phyloP scores from a whole-genome alignment of 2,797 vertebrate species.

The Distichodus sexfasciatus region DNA sequence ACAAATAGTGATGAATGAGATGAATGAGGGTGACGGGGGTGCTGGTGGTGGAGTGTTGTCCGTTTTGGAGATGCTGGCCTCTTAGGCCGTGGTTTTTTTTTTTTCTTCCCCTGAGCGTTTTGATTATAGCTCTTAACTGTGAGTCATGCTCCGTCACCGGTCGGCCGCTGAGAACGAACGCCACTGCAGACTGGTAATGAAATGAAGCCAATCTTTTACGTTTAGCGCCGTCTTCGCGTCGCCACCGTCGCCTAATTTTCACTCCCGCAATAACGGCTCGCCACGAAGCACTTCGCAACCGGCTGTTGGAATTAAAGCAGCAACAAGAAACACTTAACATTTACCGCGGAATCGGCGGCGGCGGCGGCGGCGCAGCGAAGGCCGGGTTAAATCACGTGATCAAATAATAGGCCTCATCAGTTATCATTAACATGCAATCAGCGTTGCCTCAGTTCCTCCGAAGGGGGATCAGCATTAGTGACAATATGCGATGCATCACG shows the following conservation, averaged over 20 bases:
- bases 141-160: not conserved
- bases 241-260: not conserved
- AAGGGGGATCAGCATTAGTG: constrained; percentile 38
- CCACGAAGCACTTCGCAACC: not conserved
- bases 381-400: constrained; percentile 20
- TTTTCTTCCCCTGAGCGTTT: constrained; percentile 15
- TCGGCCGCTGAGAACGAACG: not conserved
- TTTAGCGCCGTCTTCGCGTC: no score
- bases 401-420: constrained; percentile 38
- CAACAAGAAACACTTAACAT: not conserved
- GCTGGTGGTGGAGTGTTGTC: constrained; percentile 46
- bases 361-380: no score
- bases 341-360: no score
- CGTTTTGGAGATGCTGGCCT: constrained; percentile 18
- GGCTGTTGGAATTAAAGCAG: not conserved
- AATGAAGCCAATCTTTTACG: not conserved
- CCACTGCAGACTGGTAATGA: constrained; percentile 1
- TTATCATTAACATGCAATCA: constrained; percentile 43
- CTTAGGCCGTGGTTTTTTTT: not conserved
- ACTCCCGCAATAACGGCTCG: not conserved
- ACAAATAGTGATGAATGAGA: constrained; percentile 54
- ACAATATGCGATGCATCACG: constrained; percentile 45
- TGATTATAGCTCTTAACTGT: constrained; percentile 22
- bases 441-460: constrained; percentile 23
- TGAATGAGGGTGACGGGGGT: no score